Conservation (phyloP, 2,113 vertebrate genomes). For the Lathamus discolor region DNA sequence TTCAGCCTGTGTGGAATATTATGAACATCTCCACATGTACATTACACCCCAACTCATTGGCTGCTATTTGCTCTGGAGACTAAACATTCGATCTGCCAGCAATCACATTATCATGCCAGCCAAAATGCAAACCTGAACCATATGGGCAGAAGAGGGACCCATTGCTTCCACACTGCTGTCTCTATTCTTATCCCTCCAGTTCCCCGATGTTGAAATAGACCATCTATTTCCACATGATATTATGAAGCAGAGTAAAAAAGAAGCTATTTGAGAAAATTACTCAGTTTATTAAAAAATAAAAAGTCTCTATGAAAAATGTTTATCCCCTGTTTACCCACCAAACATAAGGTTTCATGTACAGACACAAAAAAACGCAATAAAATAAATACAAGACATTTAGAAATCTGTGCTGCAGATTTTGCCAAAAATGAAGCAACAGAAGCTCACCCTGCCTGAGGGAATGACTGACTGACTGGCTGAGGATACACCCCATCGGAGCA, state of each 20-base stretch:
- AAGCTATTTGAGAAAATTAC: conserved; percentile 28
- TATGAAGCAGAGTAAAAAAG: not conserved
- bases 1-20: conserved; percentile 70
- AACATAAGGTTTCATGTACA: conserved; percentile 60
- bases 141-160: conserved; percentile 74
- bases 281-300: conserved; percentile 48
- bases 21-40: conserved; percentile 70
- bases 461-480: conserved; percentile 18
- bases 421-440: conserved; percentile 59
- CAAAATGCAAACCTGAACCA: conserved; percentile 79
- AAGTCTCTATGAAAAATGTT: conserved; percentile 40
- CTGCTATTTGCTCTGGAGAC: conserved; percentile 75
- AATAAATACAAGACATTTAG: conserved; percentile 60
- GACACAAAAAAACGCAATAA: conserved; percentile 42
- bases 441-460: conserved; percentile 48
- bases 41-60: conserved; percentile 73
- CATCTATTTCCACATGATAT: conserved; percentile 54
- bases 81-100: conserved; percentile 75
- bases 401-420: conserved; percentile 63
- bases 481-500: not conserved
- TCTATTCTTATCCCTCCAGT: conserved; percentile 32
- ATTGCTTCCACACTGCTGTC: conserved; percentile 54
- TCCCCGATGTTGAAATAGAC: conserved; percentile 50
- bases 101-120: conserved; percentile 74
- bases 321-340: conserved; percentile 54